A percentile compares a stretch with the other conserved stretches of the same genome.
These are phyloP conservation scores for Drosophila robusta DNA, from an alignment of 2,888 invertebrate species.

Conservation along the genomic window DNA sequence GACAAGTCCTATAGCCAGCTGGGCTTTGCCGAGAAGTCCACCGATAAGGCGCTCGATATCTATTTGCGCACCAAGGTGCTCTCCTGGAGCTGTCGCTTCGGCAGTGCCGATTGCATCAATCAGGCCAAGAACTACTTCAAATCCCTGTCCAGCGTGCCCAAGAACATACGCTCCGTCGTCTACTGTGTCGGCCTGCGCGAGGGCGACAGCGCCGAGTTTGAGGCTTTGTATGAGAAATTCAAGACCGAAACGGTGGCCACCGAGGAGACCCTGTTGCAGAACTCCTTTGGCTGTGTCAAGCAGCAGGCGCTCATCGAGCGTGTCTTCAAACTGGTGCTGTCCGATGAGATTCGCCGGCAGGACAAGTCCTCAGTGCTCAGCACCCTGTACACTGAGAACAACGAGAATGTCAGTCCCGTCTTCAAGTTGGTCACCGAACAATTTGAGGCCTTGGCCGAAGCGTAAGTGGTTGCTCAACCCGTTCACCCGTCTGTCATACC, in stretches of 20 bases:
- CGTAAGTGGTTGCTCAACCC: conserved; percentile 73
- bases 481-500: background rate
- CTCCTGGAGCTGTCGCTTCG: conserved; percentile 88
- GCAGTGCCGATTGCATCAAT: conserved; percentile 87
- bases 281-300: conserved; percentile 89
- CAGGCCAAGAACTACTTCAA: conserved; percentile 85
- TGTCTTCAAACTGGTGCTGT: conserved; percentile 86
- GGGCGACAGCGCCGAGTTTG: conserved; percentile 88
- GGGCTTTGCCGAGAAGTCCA: conserved; percentile 84
- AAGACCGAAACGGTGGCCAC: conserved; percentile 87
- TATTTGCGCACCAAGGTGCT: conserved; percentile 87
- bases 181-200: conserved; percentile 91
- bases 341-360: conserved; percentile 81
- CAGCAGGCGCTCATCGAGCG: conserved; percentile 86
- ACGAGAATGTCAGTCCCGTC: conserved; percentile 86
- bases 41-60: conserved; percentile 87
- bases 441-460: conserved; percentile 54
- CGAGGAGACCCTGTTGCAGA: conserved; percentile 89
- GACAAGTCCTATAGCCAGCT: conserved; percentile 85
- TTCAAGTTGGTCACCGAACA: conserved; percentile 85
- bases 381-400: conserved; percentile 86
- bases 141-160: conserved; percentile 83
- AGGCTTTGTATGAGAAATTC: conserved; percentile 88
- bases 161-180: conserved; percentile 89
- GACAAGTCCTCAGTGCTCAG: conserved; percentile 82